Evolutionary conservation across 2,888 invertebrate genomes (phyloP), one percentile per base, ranked within the genome.

Genomic region (Cremastobaeus sp.): DNA sequence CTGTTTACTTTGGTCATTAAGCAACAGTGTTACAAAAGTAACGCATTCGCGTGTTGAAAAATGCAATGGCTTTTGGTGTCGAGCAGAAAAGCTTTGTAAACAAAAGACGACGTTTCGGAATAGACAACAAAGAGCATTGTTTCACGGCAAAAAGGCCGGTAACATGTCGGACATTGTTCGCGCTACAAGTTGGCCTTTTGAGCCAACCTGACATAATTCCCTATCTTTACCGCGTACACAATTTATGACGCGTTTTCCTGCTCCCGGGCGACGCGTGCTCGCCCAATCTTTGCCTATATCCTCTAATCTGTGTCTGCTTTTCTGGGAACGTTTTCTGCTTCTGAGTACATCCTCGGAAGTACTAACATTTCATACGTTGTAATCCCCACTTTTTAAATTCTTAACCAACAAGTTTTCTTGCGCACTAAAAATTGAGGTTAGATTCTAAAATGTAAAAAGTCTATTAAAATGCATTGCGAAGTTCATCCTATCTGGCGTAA

Each of bases 71-170:
- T 59, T 21, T 32, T 35, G 43, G 21, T 47, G 14, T 32, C 25
- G 11, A 32, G 45, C 8, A 25, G 39, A 60, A 41, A 39, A 60
- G 48, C 39, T 60, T 45, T 35, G 28, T 55, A 66, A 65, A 59
- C 71, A 59, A 59, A 71, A 37, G 41, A 62, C 52, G 57, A 52
- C 50, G 55, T 30, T 59, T 35, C 43, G 37, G 32, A 12, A 43
- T 21, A 66, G 60, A 54, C 55, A 60, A 59, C 66, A 66, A 39
- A 48, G 20, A 50, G 50, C 52, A 64, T 72, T 59, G 52, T 72
- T 59, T 17, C 48, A 35, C n/a, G 11, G 28, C 50, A 64, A 71
- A 57, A 71, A 48, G 39, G 48, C 62, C 41, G 57, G 30, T 55
- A 41, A 30, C 43, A 37, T 55, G 48, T 48, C 72, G 59, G 59